These are phyloP conservation scores for Tadarida brasiliensis DNA, from an alignment of 2,797 vertebrate species.

Conservation along the genomic window DNA sequence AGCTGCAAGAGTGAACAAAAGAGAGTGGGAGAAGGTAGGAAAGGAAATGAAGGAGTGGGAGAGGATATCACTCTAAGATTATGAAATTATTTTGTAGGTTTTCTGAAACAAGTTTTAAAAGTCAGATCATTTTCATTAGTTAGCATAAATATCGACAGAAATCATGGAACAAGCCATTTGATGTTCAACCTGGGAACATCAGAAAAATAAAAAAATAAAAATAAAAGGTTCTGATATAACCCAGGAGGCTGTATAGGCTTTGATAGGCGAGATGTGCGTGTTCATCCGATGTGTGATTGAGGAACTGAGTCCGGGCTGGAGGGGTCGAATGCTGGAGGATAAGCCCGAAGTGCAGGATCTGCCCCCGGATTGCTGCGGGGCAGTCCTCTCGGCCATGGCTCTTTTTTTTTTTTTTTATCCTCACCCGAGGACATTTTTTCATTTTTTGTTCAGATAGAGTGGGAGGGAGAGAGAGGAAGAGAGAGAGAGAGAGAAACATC, in stretches of 20 bases:
- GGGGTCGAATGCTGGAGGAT: not conserved
- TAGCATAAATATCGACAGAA: not conserved
- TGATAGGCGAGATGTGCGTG: not conserved
- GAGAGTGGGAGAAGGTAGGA: not conserved
- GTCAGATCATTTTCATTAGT: not conserved
- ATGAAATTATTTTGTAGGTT: not conserved
- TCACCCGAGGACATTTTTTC: no score
- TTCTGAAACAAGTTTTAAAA: conserved; percentile 38
- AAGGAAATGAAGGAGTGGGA: not conserved
- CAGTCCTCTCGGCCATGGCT: not conserved
- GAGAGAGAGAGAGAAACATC: no score
- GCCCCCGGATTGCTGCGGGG: rapidly evolving
- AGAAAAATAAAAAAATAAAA: no score
- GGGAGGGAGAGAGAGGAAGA: no score
- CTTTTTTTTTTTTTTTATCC: no score
- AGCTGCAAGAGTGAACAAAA: not conserved
- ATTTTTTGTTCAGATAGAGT: no score
- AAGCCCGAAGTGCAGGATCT: not conserved
- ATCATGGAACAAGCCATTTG: not conserved
- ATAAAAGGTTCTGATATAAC: not conserved
- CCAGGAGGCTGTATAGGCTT: not conserved
- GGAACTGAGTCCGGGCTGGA: not conserved
- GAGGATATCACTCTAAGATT: not conserved
- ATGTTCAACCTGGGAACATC: not conserved
- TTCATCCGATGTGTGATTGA: not conserved